Percentiles rank a stretch among this genome's conserved stretches.
phyloP scores from a whole-genome alignment of 2,888 invertebrate genomes.

The Danaus chrysippus region DNA sequence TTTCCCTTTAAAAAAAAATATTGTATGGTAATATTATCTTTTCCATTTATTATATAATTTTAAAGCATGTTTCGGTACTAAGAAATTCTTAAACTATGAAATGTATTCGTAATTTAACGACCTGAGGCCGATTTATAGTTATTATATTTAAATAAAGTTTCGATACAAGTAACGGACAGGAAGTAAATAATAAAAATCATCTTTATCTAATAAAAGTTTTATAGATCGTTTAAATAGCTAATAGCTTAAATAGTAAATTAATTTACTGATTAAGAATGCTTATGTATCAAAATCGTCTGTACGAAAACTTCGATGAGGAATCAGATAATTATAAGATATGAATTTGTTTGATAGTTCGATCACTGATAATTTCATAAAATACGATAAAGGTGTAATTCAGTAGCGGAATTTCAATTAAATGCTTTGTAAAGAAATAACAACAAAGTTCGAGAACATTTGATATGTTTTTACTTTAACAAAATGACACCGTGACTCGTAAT shows the following conservation, averaged over 20 bases:
- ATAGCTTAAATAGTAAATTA: background rate
- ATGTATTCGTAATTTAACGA: too few species aligned
- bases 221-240: background rate
- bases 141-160: too few species aligned
- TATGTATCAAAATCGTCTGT: constrained; percentile 3
- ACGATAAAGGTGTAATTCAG: constrained; percentile 24
- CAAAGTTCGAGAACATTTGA: background rate
- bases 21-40: too few species aligned
- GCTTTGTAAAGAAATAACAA: background rate
- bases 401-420: constrained; percentile 32
- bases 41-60: too few species aligned
- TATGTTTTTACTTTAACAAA: background rate
- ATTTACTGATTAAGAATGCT: constrained; percentile 11
- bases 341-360: constrained; percentile 23
- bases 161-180: too few species aligned
- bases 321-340: constrained; percentile 16
- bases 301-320: constrained; percentile 15
- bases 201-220: background rate
- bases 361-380: constrained; percentile 16
- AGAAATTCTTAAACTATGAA: too few species aligned
- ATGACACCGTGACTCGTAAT: too few species aligned
- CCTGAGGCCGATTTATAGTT: too few species aligned
- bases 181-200: too few species aligned
- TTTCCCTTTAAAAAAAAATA: too few species aligned
- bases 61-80: too few species aligned